Evolutionary conservation across 1,140 invertebrate species (phyloP).

Genomic region (Drosophila ananassae): DNA sequence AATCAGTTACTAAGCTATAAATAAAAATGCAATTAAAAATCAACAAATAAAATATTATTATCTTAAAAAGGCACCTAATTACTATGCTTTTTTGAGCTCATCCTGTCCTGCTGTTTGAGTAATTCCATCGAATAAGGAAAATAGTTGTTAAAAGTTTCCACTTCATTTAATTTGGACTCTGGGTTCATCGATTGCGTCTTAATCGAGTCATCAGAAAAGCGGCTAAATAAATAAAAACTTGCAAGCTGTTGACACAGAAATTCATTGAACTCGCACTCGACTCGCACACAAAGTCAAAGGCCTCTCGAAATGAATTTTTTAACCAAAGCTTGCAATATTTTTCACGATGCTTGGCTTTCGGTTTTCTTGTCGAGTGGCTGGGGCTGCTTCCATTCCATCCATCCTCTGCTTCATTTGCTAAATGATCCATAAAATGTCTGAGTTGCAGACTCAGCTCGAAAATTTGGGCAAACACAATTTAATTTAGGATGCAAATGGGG

Average conservation of each 20-base stretch:
- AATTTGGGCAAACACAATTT: constrained; percentile 33
- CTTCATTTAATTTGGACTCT: constrained; percentile 50
- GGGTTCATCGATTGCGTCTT: constrained; percentile 57
- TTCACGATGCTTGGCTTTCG: constrained; percentile 35
- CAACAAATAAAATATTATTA: not conserved
- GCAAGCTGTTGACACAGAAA: constrained; percentile 74
- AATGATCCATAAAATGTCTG: constrained; percentile 66
- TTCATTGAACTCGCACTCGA: constrained; percentile 68
- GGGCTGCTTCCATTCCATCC: not conserved
- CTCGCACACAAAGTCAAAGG: constrained; percentile 55
- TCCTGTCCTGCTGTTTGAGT: constrained; percentile 10
- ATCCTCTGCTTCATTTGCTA: constrained; percentile 37
- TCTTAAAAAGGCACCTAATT: not conserved
- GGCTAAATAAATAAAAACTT: constrained; percentile 41
- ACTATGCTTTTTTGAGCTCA: not conserved
- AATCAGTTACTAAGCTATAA: not conserved
- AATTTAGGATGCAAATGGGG: constrained; percentile 5
- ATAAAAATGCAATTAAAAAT: not conserved
- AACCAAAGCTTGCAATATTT: constrained; percentile 50
- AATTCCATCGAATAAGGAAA: constrained; percentile 6
- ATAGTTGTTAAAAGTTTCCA: constrained; percentile 51
- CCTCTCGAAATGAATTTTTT: constrained; percentile 28
- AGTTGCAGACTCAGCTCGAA: constrained; percentile 43
- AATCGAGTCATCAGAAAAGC: constrained; percentile 33
- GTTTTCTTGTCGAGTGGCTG: constrained; percentile 2